Evolutionary conservation across 2,888 invertebrate genomes (phyloP), one percentile per base, ranked within the genome.

Genomic region (Taphrorychus bicolor): DNA sequence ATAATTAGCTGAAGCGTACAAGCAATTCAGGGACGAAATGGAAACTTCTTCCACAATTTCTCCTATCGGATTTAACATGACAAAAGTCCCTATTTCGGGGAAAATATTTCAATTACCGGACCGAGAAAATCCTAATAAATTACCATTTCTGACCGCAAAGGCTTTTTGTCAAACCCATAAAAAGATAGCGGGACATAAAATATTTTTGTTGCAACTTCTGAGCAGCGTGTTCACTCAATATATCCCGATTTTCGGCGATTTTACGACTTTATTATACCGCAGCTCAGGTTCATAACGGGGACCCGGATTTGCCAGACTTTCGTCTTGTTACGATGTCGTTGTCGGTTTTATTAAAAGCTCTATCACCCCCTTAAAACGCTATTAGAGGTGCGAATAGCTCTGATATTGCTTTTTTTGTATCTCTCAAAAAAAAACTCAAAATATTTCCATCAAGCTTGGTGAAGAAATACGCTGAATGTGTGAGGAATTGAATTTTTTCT

Each of bases 231-330:
- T 80, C 81, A 82, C 81, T 82, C 82, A 81, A 82, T 82, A 82
- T 82, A 82, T 82, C 83, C 82, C 82, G 81, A 82, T 83, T 82
- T 79, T 81, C 80, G 81, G 79, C 81, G 81, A 82, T 82, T 83
- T 82, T 83, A 83, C 81, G 82, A 80, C 80, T 82, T 82, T 82
- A 83, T 83, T 83, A 83, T 83, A 82, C 83, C 75, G 80, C 80
- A 80, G 79, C 76, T 75, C 62, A 78, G 80, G 81, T 82, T 81
- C 81, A 82, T 82, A 82, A 81, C 79, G 73, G 77, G 52, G 77
- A 75, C 77, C 76, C 72, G 80, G 80, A 79, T 80, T 80, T 80
- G 76, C 77, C 74, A 78, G 78, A 79, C 79, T 79, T 80, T 48
- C 24, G 40, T 53, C 57, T 64, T 63, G 59, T 64, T 54, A 54